Percentiles rank a stretch among this genome's conserved stretches.
Conservation (phyloP, 2,797 vertebrate genomes). For the Echiichthys vipera region DNA sequence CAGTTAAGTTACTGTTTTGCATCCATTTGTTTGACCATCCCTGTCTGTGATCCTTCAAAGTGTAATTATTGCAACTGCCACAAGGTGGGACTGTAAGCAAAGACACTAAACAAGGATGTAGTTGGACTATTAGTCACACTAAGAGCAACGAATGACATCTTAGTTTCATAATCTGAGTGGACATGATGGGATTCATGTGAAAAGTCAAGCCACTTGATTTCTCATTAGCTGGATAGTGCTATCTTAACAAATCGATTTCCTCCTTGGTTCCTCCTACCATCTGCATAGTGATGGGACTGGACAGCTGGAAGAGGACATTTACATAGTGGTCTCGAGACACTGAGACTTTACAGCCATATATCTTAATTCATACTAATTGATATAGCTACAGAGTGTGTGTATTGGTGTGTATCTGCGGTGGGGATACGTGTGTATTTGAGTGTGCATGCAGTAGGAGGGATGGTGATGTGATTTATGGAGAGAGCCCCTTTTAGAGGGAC, state of each 20-base stretch:
- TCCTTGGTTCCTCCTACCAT: constrained; percentile 65
- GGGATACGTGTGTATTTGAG: constrained; percentile 30
- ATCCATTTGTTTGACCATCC: too few relatives aligned
- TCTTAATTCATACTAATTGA: constrained; percentile 75
- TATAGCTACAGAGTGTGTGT: constrained; percentile 43
- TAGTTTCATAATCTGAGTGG: constrained; percentile 70
- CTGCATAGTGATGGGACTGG: constrained; percentile 69
- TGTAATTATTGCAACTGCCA: constrained; percentile 60
- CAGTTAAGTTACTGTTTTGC: not conserved
- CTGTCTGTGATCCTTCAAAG: not conserved
- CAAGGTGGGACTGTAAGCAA: constrained; percentile 71
- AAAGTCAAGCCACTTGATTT: constrained; percentile 80
- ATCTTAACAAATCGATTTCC: constrained; percentile 74
- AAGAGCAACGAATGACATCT: constrained; percentile 68
- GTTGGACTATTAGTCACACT: constrained; percentile 45
- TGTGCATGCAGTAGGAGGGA: not conserved
- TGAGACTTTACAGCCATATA: constrained; percentile 59
- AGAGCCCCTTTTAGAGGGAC: constrained; percentile 69
- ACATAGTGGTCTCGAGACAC: constrained; percentile 60
- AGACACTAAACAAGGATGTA: constrained; percentile 24
- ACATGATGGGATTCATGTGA: constrained; percentile 77
- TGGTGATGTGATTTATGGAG: constrained; percentile 68
- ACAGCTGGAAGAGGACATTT: constrained; percentile 77
- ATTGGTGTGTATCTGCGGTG: constrained; percentile 29
- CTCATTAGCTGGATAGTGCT: constrained; percentile 77